Percentiles rank a stretch among this genome's conserved stretches.
Evolutionary conservation across 2,113 vertebrate species (phyloP).

Genomic region (Grallaria varia): DNA sequence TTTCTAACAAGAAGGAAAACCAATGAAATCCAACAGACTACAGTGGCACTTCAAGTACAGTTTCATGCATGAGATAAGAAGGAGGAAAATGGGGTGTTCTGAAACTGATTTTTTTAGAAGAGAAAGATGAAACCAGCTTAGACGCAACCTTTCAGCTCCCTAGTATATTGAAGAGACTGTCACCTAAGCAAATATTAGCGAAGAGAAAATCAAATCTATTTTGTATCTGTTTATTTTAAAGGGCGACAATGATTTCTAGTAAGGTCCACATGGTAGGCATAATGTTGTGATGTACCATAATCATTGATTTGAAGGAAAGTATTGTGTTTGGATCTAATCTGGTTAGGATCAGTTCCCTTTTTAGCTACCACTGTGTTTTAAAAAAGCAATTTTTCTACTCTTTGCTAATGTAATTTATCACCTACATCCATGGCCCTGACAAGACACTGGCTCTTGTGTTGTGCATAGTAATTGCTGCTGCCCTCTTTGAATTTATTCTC

Average conservation of each 20-base stretch:
- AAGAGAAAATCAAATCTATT: background rate
- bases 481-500: background rate
- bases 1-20: background rate
- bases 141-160: background rate
- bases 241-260: background rate
- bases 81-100: background rate
- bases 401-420: slow-evolving; percentile 53
- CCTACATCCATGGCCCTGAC: slow-evolving; percentile 22
- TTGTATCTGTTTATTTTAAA: background rate
- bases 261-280: background rate
- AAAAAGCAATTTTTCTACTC: slow-evolving; percentile 53
- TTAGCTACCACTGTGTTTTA: slow-evolving; percentile 62
- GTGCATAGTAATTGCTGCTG: slow-evolving; percentile 43
- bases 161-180: background rate
- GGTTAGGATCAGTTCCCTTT: slow-evolving; percentile 31
- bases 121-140: background rate
- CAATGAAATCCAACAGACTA: background rate
- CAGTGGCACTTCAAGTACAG: background rate
- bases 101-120: background rate
- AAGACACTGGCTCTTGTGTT: slow-evolving; percentile 18
- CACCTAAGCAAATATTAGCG: background rate
- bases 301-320: background rate
- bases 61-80: background rate
- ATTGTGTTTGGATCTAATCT: slow-evolving; percentile 31
- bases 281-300: background rate